A percentile compares a stretch with the other conserved stretches of the same genome.
These are phyloP conservation scores for Pelochelys cantorii DNA, from an alignment of 2,797 vertebrate species.

Conservation along the genomic window DNA sequence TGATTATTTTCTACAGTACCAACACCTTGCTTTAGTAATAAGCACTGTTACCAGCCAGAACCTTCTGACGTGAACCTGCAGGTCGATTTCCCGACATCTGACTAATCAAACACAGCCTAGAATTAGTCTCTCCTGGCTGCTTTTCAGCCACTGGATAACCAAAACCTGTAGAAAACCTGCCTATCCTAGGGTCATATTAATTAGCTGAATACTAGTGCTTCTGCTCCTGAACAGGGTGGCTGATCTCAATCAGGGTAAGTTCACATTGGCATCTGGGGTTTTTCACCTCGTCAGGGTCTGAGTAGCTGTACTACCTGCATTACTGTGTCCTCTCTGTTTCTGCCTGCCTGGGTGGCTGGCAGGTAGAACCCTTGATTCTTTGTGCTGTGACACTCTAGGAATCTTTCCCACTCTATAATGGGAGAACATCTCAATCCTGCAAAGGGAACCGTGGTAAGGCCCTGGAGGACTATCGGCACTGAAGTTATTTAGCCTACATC, in stretches of 20 bases:
- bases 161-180: not conserved
- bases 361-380: not conserved
- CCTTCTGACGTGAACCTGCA: not conserved
- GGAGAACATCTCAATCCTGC: not conserved
- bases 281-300: not conserved
- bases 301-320: not conserved
- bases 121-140: not conserved
- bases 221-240: not conserved
- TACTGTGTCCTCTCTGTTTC: not conserved
- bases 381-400: not conserved
- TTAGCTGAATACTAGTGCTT: not conserved
- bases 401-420: not conserved
- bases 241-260: not conserved
- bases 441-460: not conserved
- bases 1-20: not conserved
- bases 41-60: not conserved
- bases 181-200: not conserved
- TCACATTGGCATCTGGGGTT: not conserved
- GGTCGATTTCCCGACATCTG: not conserved
- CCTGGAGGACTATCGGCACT: not conserved
- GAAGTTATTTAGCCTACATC: not conserved
- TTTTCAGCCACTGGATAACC: not conserved
- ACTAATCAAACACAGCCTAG: not conserved
- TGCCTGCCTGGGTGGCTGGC: not conserved
- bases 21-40: not conserved